Evolutionary conservation across 2,888 invertebrate genomes (phyloP), one percentile per base, ranked within the genome.

Genomic region (Nycteola revayana): DNA sequence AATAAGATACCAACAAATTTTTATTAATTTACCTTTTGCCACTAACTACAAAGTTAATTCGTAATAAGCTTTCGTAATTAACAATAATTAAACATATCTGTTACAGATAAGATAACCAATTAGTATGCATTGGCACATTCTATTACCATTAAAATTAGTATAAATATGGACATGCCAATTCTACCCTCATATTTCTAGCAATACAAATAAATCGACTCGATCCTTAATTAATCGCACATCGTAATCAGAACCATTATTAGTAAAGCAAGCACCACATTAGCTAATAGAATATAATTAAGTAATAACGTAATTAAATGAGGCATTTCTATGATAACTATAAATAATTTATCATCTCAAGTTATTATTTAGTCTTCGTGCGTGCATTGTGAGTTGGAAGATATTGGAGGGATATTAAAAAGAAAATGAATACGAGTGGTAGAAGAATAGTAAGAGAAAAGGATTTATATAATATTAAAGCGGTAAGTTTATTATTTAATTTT

Each of bases 261-360:
- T 7, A 21, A 7, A 7, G 2, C 21, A 21, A 7, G n/a, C 21
- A 7, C 2, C 21, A 21, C 2, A 74, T 76, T 78, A 79, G 67
- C 73, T 76, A 79, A 78, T 72, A 57, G 56, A 57, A 36, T 44
- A 51, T 59, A 48, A 69, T 71, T 69, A 60, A 53, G 55, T 66
- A 60, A 66, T 64, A 51, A 57, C 48, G 47, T 65, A 54, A 73
- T 77, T 74, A 68, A 74, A 70, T 74, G 74, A 73, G 75, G 61
- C 58, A 56, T 62, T 52, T 51, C 36, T 49, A 65, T 45, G 48
- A 54, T 51, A 47, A 51, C 49, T 75, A 74, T 79, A 78, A 67
- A 81, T 66, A 70, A 52, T 53, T 60, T 43, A 49, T 54, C 22
- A 39, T 52, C 42, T 42, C 45, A 55, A 48, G 35, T 8, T 32